Percentiles rank a stretch among this genome's conserved stretches.
phyloP scores from a whole-genome alignment of 2,888 invertebrate genomes.

The Acrobasis repandana region DNA sequence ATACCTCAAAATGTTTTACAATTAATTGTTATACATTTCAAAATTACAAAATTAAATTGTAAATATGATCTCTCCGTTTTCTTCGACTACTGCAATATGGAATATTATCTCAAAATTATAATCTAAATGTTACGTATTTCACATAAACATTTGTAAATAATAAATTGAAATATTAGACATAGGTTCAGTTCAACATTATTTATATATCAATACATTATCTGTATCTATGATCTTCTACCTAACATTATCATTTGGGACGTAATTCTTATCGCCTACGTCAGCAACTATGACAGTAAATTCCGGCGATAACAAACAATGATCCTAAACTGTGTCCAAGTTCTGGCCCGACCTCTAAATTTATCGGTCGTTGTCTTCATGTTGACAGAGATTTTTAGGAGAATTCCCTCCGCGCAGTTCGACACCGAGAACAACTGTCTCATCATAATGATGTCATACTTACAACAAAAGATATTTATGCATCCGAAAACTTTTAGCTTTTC shows the following conservation, averaged over 20 bases:
- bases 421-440: constrained; percentile 27
- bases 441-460: constrained; percentile 26
- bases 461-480: constrained; percentile 17
- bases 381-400: constrained; percentile 54
- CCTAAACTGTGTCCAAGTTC: constrained; percentile 50
- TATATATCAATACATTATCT: constrained; percentile 6
- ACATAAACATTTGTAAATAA: not conserved
- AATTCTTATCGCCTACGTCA: constrained; percentile 51
- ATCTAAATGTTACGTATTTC: not conserved
- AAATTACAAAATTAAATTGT: too few relatives aligned
- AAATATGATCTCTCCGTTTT: too few relatives aligned
- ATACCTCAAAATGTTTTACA: too few relatives aligned
- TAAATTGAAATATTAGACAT: not conserved
- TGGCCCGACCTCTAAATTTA: constrained; percentile 59
- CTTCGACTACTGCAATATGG: not conserved
- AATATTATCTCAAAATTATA: not conserved
- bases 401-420: constrained; percentile 16
- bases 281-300: constrained; percentile 41
- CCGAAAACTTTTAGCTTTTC: constrained; percentile 14
- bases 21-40: too few relatives aligned
- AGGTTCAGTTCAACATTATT: not conserved
- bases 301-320: constrained; percentile 51
- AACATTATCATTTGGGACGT: constrained; percentile 34
- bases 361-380: constrained; percentile 69
- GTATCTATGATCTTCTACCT: not conserved